Evolutionary conservation across 2,797 vertebrate genomes (phyloP), one percentile per base, ranked within the genome.

Genomic region (Hybognathus amarus): DNA sequence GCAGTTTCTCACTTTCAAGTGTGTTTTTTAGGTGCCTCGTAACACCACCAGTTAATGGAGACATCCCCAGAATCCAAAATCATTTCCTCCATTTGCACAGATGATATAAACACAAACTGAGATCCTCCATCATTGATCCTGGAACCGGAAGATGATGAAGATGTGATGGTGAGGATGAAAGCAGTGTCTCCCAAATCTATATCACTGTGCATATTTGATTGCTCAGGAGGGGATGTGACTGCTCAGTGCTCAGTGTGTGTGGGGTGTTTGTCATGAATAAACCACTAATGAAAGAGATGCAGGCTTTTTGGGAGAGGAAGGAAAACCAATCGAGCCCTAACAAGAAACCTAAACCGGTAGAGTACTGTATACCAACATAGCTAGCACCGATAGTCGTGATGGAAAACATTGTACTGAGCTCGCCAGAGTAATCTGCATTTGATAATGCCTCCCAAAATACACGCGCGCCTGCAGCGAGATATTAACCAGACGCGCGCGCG

Each of bases 311-410:
- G 42, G 85, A 67, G n/a, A 50, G 20, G 13, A 63, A 71, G 22
- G 84, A 86, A 30, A 68, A 77, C 30, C 68, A 24, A 15, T 79
- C 78, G 13, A 83, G 77, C 74, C 87, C 83, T 24, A 47, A 70
- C n/a, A 88, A 69, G 80, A 88, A 86, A 54, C 85, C 87, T 50
- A 77, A 68, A 71, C 67, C 85, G 45, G 87, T 88, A n/a, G 36
- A 86, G 85, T 87, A n/a, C 56, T 71, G 18, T 77, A 11, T 66
- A 38, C 24, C 42, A 20, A 10, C 22, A 12, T 33, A 33, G 5
- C 4, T 6, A 20, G 47, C 18, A 67, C 9, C 4, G 20, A n/a
- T 22, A 17, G 40, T 40, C 12, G 64, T 56, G 47, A 61, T 7
- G 8, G 9, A 47, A 64, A 64, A 6, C 22, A 45, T 40, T 7